Evolutionary conservation across 2,888 invertebrate genomes (phyloP), one percentile per base, ranked within the genome.

Genomic region (Apomyelois bistriatella): DNA sequence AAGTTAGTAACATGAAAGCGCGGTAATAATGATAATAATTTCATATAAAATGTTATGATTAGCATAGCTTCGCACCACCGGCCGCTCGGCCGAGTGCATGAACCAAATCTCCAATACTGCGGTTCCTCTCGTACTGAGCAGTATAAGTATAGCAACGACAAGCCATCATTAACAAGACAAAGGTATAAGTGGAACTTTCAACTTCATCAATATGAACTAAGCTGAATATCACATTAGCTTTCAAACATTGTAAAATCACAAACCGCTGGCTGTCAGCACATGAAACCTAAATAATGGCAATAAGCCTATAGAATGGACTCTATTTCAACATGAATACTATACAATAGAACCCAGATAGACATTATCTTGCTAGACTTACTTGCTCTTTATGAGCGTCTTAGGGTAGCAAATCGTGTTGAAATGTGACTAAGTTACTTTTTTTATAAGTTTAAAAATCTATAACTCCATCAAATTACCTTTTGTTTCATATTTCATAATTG

Each of bases 221-320:
- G n/a, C 17, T 41, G 13, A 1, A 13, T 32, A 32, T 46, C 15
- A 46, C 43, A 17, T 30, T 43, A 28, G 12, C n/a, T 43, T 43
- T 43, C 30, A 30, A 30, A 28, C 30, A 42, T 28, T 28, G 22
- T 22, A 28, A 42, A 42, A 42, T 28, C n/a, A 22, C 22, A 22
- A 22, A 22, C 22, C 9, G 10, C 13, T 3, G 15, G 12, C 43
- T 46, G 43, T 10, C 43, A 46, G 43, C 43, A 46, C 8, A 46
- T 32, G 43, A 46, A 46, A 32, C 43, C 15, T 46, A 46, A 46
- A 46, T 46, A 46, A 46, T 46, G 43, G 43, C 30, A 30, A 46
- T 46, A 30, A 22, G 43, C 43, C 13, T 30, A 46, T 30, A 46
- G 43, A 46, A 15, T 13, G 30, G 43, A 46, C 43, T 10, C 41